phyloP scores from a whole-genome alignment of 2,888 invertebrate species.

The Epistrophella euchroma region DNA sequence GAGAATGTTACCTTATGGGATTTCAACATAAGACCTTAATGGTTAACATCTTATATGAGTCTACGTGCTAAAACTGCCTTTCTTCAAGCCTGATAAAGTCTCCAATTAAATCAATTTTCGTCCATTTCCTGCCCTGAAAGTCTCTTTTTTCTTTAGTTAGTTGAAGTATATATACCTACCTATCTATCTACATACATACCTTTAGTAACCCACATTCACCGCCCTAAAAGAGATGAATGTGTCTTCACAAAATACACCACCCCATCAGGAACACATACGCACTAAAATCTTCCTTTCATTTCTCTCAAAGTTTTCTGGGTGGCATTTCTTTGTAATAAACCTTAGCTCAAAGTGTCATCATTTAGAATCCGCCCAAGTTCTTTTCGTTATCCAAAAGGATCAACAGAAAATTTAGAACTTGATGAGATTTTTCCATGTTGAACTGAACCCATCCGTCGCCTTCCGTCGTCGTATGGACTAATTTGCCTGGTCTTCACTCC shows the following conservation, averaged over 20 bases:
- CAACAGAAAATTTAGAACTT: constrained; percentile 48
- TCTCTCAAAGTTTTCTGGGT: not conserved
- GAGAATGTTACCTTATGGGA: constrained; percentile 1
- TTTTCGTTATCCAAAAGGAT: constrained; percentile 49
- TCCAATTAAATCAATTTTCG: constrained; percentile 58
- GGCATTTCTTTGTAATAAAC: constrained; percentile 33
- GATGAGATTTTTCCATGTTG: constrained; percentile 21
- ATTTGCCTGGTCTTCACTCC: constrained; percentile 31
- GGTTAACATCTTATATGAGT: constrained; percentile 10
- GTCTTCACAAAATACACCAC: not conserved
- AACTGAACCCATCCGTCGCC: constrained; percentile 4
- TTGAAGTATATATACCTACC: no score
- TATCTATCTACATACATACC: no score
- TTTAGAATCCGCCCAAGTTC: constrained; percentile 33
- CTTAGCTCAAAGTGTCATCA: constrained; percentile 36
- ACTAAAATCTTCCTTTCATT: constrained; percentile 1
- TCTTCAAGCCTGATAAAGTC: constrained; percentile 22
- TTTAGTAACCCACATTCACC: not conserved
- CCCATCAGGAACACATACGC: not conserved
- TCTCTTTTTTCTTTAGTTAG: not conserved
- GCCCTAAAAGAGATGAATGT: not conserved
- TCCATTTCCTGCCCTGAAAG: constrained; percentile 26
- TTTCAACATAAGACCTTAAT: constrained; percentile 21
- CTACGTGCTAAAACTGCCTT: constrained; percentile 8
- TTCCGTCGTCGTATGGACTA: constrained; percentile 43